phyloP scores from a whole-genome alignment of 2,888 invertebrate species.

The Malthinus flaveolus region DNA sequence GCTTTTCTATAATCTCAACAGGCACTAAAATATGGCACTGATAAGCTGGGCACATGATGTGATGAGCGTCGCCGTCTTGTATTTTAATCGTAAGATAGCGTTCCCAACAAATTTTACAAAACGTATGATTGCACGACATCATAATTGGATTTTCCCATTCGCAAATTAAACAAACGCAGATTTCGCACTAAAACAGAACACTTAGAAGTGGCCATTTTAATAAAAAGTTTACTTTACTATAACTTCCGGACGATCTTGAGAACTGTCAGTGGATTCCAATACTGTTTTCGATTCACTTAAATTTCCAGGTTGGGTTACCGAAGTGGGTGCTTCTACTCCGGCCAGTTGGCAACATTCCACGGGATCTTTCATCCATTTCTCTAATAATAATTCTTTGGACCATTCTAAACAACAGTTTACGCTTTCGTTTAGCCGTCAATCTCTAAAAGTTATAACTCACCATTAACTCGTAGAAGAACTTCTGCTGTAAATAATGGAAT shows the following conservation, averaged over 20 bases:
- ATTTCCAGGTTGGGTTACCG: slow-evolving; percentile 53
- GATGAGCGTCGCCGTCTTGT: slow-evolving; percentile 66
- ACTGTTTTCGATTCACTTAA: slow-evolving; percentile 51
- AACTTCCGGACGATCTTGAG: slow-evolving; percentile 39
- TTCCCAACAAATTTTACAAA: slow-evolving; percentile 69
- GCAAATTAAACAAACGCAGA: slow-evolving; percentile 59
- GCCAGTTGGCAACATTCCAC: slow-evolving; percentile 66
- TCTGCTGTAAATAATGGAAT: slow-evolving; percentile 72
- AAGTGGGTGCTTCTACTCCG: slow-evolving; percentile 65
- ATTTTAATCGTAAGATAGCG: slow-evolving; percentile 68
- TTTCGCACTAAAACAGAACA: slow-evolving; percentile 60
- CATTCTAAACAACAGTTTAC: slow-evolving; percentile 58
- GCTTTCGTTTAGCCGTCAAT: not conserved
- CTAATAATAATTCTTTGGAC: slow-evolving; percentile 67
- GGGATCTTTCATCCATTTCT: slow-evolving; percentile 70
- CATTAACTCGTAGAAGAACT: slow-evolving; percentile 67
- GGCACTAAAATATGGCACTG: slow-evolving; percentile 67
- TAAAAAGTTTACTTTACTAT: slow-evolving; percentile 40
- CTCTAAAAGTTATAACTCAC: slow-evolving; percentile 49
- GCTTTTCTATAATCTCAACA: slow-evolving; percentile 66
- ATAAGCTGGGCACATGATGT: slow-evolving; percentile 68
- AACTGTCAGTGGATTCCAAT: slow-evolving; percentile 42
- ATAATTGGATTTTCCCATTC: slow-evolving; percentile 58
- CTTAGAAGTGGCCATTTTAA: not conserved
- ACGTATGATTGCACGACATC: slow-evolving; percentile 65